Evolutionary conservation across 2,797 vertebrate species (phyloP).

Genomic region (Aythya fuligula): DNA sequence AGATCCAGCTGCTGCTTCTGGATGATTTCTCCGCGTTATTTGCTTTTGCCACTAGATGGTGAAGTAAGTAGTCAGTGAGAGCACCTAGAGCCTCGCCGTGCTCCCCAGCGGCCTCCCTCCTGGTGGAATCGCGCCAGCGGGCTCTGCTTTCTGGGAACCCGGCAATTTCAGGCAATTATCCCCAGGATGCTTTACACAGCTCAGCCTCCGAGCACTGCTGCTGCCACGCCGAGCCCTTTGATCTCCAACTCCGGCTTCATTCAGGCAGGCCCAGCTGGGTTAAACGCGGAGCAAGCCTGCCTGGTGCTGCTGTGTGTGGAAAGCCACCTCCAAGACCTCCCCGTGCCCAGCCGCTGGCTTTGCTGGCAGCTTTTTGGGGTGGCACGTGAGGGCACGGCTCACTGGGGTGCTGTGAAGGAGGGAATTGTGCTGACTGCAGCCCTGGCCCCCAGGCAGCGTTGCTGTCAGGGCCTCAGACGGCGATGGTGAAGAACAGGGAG

Average conservation of each 20-base stretch:
- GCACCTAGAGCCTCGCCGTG: fast-evolving
- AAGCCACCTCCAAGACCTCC: not conserved
- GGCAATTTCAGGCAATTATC: not conserved
- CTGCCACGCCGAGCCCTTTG: not conserved
- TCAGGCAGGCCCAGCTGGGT: fast-evolving
- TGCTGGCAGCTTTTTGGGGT: not conserved
- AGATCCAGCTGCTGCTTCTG: not conserved
- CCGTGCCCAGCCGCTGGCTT: not conserved
- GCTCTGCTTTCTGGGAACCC: constrained; percentile 4
- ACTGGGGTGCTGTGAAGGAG: fast-evolving
- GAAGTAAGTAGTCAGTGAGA: constrained; percentile 32
- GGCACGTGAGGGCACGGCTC: not conserved
- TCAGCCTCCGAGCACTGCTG: not conserved
- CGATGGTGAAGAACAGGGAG: not conserved
- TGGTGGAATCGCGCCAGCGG: not conserved
- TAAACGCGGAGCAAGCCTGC: not conserved
- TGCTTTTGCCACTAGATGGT: constrained; percentile 59
- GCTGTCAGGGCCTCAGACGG: not conserved
- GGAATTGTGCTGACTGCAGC: not conserved
- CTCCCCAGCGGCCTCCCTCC: fast-evolving
- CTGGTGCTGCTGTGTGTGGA: fast-evolving
- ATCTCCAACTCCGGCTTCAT: not conserved
- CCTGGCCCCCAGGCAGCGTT: not conserved
- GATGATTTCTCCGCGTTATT: not conserved
- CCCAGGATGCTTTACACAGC: not conserved